Percentiles rank a stretch among this genome's conserved stretches.
Conservation (phyloP, 2,888 invertebrate species). For the Arenicola marina region DNA sequence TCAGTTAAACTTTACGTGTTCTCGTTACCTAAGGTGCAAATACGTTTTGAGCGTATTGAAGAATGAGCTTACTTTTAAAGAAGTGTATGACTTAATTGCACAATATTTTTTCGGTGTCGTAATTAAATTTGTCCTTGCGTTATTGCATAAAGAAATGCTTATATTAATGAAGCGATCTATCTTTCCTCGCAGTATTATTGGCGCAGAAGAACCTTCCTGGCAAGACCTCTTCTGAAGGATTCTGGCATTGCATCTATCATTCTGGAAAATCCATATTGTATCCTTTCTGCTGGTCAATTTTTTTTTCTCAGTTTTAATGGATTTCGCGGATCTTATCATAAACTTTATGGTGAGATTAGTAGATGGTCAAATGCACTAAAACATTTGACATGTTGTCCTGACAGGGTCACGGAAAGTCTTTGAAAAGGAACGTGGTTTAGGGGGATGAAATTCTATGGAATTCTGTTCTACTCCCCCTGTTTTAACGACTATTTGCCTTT, state of each 20-base stretch:
- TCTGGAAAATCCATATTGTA: slow-evolving; percentile 86
- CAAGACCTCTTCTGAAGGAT: slow-evolving; percentile 86
- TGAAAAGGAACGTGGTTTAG: too few species aligned
- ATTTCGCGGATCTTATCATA: background rate
- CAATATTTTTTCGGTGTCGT: background rate
- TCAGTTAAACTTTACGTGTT: too few species aligned
- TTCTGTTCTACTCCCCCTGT: too few species aligned
- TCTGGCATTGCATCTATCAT: slow-evolving; percentile 90
- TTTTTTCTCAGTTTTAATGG: background rate
- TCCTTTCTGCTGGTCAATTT: slow-evolving; percentile 44
- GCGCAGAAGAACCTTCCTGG: slow-evolving; percentile 86
- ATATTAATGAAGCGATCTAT: background rate
- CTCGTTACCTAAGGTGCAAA: too few species aligned
- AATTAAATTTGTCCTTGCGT: background rate
- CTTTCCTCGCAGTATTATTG: slow-evolving; percentile 76
- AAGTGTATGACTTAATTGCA: background rate
- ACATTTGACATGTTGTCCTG: too few species aligned
- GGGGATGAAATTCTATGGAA: too few species aligned
- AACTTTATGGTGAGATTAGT: too few species aligned
- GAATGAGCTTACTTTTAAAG: background rate
- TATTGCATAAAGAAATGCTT: background rate
- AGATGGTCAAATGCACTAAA: too few species aligned
- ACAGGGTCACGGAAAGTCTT: too few species aligned
- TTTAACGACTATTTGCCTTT: too few species aligned
- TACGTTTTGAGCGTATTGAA: too few species aligned